phyloP scores from a whole-genome alignment of 2,888 invertebrate species.

The Meliscaeva auricollis region DNA sequence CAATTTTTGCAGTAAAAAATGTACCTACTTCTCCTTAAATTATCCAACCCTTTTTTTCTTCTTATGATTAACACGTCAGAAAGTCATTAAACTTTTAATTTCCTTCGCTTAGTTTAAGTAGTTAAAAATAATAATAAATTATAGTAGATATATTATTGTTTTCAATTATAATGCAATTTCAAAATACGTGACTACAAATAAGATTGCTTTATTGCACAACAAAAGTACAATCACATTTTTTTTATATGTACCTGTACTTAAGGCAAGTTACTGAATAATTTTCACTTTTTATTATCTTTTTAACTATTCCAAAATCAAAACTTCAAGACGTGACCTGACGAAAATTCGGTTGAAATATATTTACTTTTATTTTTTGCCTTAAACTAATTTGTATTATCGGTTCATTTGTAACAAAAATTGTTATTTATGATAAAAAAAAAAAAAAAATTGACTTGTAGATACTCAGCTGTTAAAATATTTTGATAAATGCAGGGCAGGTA shows the following conservation, averaged over 20 bases:
- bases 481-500: constrained; percentile 53
- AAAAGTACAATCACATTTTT: neutral
- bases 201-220: constrained; percentile 30
- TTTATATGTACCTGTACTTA: too few relatives aligned
- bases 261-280: constrained; percentile 12
- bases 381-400: constrained; percentile 28
- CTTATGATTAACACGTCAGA: too few relatives aligned
- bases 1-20: too few relatives aligned
- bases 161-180: constrained; percentile 32
- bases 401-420: constrained; percentile 16
- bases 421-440: constrained; percentile 12
- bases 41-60: too few relatives aligned
- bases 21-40: too few relatives aligned
- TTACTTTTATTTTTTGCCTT: too few relatives aligned
- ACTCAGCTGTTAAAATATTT: neutral
- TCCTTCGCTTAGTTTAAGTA: neutral
- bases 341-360: constrained; percentile 24
- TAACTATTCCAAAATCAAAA: constrained; percentile 31
- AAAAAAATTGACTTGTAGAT: constrained; percentile 3
- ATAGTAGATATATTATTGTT: neutral
- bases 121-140: neutral
- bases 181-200: constrained; percentile 64
- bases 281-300: constrained; percentile 49
- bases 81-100: neutral
- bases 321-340: constrained; percentile 59